These are phyloP conservation scores for Mesorhabditis belari DNA, from an alignment of 2,888 invertebrate species.

Conservation along the genomic window DNA sequence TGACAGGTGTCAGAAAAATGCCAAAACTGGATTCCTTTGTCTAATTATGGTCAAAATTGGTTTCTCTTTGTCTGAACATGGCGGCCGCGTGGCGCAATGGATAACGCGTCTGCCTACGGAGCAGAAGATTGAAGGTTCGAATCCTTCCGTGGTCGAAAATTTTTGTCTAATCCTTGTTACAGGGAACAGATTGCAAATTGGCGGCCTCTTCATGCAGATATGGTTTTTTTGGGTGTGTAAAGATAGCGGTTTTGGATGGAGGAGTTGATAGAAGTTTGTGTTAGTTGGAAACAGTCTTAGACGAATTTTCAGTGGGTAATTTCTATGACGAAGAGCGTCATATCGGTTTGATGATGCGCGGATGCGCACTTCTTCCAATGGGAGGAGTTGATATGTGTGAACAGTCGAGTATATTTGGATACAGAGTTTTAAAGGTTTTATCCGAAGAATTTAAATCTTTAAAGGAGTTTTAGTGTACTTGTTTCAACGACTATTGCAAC, in stretches of 20 bases:
- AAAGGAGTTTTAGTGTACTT: slow-evolving; percentile 30
- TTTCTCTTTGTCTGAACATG: no score
- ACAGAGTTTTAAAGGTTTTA: slow-evolving; percentile 29
- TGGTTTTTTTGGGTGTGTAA: slow-evolving; percentile 36
- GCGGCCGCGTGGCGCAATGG: slow-evolving; percentile 43
- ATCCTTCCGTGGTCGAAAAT: neutral
- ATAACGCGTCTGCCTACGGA: slow-evolving; percentile 54
- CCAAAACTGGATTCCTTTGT: no score
- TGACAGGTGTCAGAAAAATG: no score
- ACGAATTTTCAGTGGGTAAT: slow-evolving; percentile 46
- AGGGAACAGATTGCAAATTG: slow-evolving; percentile 20
- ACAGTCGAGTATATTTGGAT: slow-evolving; percentile 40
- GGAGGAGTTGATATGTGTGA: slow-evolving; percentile 48
- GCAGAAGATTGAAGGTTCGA: slow-evolving; percentile 14
- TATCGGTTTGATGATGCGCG: slow-evolving; percentile 44
- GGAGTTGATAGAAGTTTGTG: slow-evolving; percentile 33
- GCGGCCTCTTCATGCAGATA: slow-evolving; percentile 28
- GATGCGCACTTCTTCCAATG: slow-evolving; percentile 45
- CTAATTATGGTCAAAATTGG: no score
- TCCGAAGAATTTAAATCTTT: neutral
- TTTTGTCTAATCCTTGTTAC: slow-evolving; percentile 1
- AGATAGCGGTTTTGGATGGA: slow-evolving; percentile 27
- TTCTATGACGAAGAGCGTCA: slow-evolving; percentile 40
- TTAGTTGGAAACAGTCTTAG: neutral
- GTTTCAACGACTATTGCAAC: slow-evolving; percentile 48